These are phyloP conservation scores for Sebastes steindachneri DNA, from an alignment of 2,797 vertebrate species.

Conservation along the genomic window DNA sequence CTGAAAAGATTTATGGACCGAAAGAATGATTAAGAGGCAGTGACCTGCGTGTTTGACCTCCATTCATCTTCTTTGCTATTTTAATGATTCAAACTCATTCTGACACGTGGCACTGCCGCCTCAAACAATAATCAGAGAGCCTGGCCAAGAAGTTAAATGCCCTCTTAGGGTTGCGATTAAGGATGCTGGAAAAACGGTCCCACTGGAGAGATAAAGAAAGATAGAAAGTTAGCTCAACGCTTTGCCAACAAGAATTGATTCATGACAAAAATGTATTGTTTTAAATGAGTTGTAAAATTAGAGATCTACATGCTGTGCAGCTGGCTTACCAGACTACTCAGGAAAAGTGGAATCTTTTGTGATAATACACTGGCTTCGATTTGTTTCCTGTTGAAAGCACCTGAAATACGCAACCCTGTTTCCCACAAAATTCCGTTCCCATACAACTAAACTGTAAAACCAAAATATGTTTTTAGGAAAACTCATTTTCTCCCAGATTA, in stretches of 20 bases:
- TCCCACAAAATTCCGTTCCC: no score
- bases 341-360: background rate
- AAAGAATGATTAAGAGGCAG: constrained; percentile 37
- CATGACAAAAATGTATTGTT: background rate
- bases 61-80: constrained; percentile 48
- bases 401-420: no score
- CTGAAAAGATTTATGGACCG: background rate
- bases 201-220: background rate
- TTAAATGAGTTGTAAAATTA: background rate
- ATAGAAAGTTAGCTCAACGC: background rate
- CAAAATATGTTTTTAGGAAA: no score
- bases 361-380: no score
- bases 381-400: no score
- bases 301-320: background rate
- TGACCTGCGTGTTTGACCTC: constrained; percentile 54
- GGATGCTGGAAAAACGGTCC: background rate
- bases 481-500: no score
- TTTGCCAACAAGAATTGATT: background rate
- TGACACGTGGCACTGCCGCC: constrained; percentile 30
- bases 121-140: constrained; percentile 28
- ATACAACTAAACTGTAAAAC: no score
- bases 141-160: constrained; percentile 3
- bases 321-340: background rate
- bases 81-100: constrained; percentile 32
- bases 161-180: background rate